Evolutionary conservation across 2,888 invertebrate species (phyloP).

Genomic region (Nymphalis urticae): DNA sequence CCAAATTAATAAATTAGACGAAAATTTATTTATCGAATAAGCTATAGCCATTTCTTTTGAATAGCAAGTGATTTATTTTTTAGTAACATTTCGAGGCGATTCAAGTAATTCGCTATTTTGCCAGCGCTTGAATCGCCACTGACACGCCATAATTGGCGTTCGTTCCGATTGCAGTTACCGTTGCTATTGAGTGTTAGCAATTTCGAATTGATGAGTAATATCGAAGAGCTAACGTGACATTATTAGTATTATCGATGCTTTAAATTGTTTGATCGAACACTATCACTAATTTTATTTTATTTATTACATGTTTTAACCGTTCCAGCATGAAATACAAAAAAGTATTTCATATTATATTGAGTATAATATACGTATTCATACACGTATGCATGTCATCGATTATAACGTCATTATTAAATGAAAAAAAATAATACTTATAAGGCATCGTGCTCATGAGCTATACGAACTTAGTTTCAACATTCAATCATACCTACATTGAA

Average conservation of each 20-base stretch:
- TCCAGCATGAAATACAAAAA: too few relatives aligned
- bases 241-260: conserved; percentile 2
- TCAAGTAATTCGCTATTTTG: conserved; percentile 31
- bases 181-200: conserved; percentile 27
- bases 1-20: too few relatives aligned
- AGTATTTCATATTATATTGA: too few relatives aligned
- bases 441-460: background rate
- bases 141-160: conserved; percentile 34
- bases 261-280: background rate
- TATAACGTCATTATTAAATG: background rate
- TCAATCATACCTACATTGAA: conserved; percentile 22
- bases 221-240: conserved; percentile 22
- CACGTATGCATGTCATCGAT: background rate
- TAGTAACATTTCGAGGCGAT: conserved; percentile 22
- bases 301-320: too few relatives aligned
- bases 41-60: background rate
- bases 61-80: conserved; percentile 14
- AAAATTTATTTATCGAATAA: background rate
- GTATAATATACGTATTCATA: background rate
- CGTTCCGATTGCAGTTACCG: conserved; percentile 30
- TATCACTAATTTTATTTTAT: too few relatives aligned
- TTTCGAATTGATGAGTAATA: conserved; percentile 27
- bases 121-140: conserved; percentile 30
- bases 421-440: background rate
- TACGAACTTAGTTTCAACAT: background rate